Evolutionary conservation across 2,888 invertebrate genomes (phyloP).

Genomic region (Pterostichus madidus): DNA sequence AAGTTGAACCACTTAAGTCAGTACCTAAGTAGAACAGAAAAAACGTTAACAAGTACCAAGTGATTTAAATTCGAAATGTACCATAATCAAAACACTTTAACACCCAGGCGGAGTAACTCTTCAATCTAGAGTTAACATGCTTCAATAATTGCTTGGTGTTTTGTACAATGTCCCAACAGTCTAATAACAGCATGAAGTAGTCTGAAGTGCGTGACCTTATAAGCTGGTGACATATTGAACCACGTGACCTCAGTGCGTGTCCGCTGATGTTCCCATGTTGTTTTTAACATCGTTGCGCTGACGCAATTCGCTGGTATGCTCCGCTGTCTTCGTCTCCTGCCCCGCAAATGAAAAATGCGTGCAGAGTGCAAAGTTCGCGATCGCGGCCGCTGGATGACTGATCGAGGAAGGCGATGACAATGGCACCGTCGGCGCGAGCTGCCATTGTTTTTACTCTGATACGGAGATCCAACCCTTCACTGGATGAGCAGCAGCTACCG

Average conservation of each 20-base stretch:
- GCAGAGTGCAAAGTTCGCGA: slow-evolving; percentile 64
- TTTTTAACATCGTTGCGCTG: slow-evolving; percentile 63
- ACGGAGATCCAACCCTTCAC: slow-evolving; percentile 76
- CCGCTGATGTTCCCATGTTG: slow-evolving; percentile 61
- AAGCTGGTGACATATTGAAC: slow-evolving; percentile 66
- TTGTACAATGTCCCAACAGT: slow-evolving; percentile 40
- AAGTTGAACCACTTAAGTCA: slow-evolving; percentile 35
- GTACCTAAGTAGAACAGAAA: slow-evolving; percentile 48
- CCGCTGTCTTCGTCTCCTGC: background rate
- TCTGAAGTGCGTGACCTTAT: slow-evolving; percentile 64
- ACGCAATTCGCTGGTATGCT: slow-evolving; percentile 62
- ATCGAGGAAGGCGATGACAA: slow-evolving; percentile 75
- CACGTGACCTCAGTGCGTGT: slow-evolving; percentile 64
- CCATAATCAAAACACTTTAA: slow-evolving; percentile 54
- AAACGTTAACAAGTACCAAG: slow-evolving; percentile 45
- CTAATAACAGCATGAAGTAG: slow-evolving; percentile 29
- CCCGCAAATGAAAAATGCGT: slow-evolving; percentile 62
- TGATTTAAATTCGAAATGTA: slow-evolving; percentile 48
- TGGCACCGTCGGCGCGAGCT: slow-evolving; percentile 73
- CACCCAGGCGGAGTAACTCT: slow-evolving; percentile 24
- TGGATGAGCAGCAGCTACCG: slow-evolving; percentile 73
- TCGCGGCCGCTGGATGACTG: slow-evolving; percentile 73
- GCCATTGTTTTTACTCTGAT: slow-evolving; percentile 77
- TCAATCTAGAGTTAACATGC: slow-evolving; percentile 5
- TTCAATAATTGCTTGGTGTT: slow-evolving; percentile 43